phyloP scores from a whole-genome alignment of 2,113 vertebrate genomes.

The Otolemur garnettii region DNA sequence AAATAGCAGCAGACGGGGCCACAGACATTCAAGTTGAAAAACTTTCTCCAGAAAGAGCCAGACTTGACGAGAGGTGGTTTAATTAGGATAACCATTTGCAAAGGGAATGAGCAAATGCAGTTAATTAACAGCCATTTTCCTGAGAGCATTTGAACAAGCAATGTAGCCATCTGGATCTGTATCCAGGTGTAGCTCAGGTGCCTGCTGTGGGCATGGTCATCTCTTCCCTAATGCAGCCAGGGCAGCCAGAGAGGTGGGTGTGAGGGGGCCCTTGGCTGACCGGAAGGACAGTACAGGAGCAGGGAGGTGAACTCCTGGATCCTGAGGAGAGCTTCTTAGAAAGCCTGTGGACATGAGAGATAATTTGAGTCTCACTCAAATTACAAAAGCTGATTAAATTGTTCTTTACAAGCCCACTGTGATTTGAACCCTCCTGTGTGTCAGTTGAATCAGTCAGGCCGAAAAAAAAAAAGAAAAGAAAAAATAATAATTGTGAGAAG shows the following conservation, averaged over 20 bases:
- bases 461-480: neutral
- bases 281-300: neutral
- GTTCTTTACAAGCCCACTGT: neutral
- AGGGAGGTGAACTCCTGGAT: neutral
- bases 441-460: neutral
- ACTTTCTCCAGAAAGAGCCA: neutral
- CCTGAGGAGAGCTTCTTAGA: neutral
- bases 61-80: neutral
- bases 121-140: neutral
- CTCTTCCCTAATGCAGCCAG: neutral
- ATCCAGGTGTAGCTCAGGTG: neutral
- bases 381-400: neutral
- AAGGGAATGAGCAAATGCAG: neutral
- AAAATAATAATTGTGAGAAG: neutral
- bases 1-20: neutral
- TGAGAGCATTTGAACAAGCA: accelerated
- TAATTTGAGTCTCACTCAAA: neutral
- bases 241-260: neutral
- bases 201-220: accelerated
- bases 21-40: accelerated
- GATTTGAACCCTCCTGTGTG: neutral
- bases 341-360: neutral
- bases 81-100: neutral
- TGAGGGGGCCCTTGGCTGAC: neutral
- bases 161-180: neutral